Evolutionary conservation across 1,140 invertebrate species (phyloP), one percentile per base, ranked within the genome.

Genomic region (Trichonephila inaurata): DNA sequence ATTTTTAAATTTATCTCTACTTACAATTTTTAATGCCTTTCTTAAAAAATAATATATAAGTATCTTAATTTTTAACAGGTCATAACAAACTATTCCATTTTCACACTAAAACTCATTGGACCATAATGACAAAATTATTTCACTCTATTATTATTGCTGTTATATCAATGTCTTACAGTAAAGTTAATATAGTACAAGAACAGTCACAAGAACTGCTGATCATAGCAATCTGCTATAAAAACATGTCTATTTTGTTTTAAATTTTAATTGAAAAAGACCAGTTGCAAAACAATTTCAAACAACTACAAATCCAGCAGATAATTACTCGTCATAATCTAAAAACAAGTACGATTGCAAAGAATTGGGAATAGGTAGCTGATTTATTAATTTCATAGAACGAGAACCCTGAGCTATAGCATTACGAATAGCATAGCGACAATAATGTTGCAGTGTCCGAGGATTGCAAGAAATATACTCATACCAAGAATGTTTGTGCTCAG

Each of bases 371-470:
- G 95, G 95, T 21, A 96, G 90, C 16, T 92, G 86, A 44, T 94
- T 90, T 90, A 95, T 94, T 69, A 95, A 93, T 44, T 95, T 82
- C 19, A 96, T 94, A 85, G 95, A 93, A 40, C 94, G 87, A 10
- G 92, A 66, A 2, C 95, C 95, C 18, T 66, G 58, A 24, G 85
- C 66, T 16, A 96, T 81, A 16, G 94, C 77, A 7, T 94, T 83
- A 19, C 95, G 94, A 21, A 96, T 95, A 1, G 95, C 83, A 94
- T 94, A 95, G 16, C 95, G 90, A 91, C 95, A 95, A 89, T 95
- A 95, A 94, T 95, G 95, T 91, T 95, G 95, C 0, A 96, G 94
- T 21, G 95, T 94, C n/a, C 95, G 94, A 18, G 95, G 95, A 51
- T 94, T 94, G 44, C 89, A 95, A 12, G 94, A 89, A 14, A 95